These are phyloP conservation scores for Alectoris magna DNA, from an alignment of 2,797 vertebrate genomes.

Conservation along the genomic window DNA sequence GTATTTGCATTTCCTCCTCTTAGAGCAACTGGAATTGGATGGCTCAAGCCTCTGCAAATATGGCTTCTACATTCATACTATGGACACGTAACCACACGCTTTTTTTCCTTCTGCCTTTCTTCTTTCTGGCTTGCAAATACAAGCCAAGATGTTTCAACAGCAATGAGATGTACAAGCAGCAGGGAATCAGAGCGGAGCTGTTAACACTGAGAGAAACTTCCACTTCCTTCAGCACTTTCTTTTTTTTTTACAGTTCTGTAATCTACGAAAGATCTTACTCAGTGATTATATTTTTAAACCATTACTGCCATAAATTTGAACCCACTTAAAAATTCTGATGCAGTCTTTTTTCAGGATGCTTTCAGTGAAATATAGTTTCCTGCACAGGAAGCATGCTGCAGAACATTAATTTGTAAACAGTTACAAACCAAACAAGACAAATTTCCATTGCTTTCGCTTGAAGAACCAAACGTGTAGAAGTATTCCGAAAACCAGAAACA, in stretches of 20 bases:
- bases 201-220: neutral
- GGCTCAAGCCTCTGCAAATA: neutral
- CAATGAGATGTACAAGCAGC: neutral
- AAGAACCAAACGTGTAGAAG: fast-evolving
- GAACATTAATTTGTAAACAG: neutral
- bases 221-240: neutral
- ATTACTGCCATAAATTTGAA: neutral
- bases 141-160: neutral
- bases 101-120: neutral
- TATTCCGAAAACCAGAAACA: neutral
- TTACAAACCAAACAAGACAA: neutral
- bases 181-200: neutral
- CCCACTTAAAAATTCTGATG: neutral
- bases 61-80: neutral
- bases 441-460: neutral
- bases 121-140: neutral
- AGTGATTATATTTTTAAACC: neutral
- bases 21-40: neutral
- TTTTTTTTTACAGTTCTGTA: neutral
- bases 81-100: fast-evolving
- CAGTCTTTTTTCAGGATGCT: neutral
- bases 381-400: neutral
- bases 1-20: neutral
- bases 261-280: neutral
- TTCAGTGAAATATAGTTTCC: neutral